These are phyloP conservation scores for Rhagium mordax DNA, from an alignment of 2,888 invertebrate genomes.

Conservation along the genomic window DNA sequence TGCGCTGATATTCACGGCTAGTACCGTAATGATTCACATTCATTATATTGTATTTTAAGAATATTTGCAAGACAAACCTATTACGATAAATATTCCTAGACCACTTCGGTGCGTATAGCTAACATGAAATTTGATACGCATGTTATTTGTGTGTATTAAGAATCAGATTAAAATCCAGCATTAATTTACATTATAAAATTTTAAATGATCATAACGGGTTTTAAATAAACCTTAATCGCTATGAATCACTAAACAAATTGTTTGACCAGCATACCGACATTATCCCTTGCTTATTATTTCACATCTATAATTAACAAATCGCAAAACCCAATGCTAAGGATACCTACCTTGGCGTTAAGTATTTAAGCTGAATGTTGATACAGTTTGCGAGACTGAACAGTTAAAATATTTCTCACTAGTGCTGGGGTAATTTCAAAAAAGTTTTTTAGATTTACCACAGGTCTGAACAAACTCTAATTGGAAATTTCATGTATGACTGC, in stretches of 20 bases:
- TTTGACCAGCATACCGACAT: neutral
- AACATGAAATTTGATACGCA: too few species aligned
- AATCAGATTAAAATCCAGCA: too few species aligned
- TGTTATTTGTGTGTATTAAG: too few species aligned
- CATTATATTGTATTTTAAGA: too few species aligned
- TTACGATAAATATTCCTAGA: too few species aligned
- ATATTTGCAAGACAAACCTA: too few species aligned
- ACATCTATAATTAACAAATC: neutral
- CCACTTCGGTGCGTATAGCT: too few species aligned
- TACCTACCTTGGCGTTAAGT: neutral
- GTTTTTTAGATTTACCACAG: slow-evolving; percentile 46
- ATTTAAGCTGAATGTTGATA: neutral
- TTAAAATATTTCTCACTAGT: slow-evolving; percentile 48
- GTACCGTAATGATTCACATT: too few species aligned
- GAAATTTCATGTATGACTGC: slow-evolving; percentile 63
- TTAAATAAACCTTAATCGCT: neutral
- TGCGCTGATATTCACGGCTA: too few species aligned
- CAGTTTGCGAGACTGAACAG: neutral
- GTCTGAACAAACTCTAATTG: slow-evolving; percentile 56
- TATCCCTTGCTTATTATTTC: neutral
- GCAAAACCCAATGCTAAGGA: neutral
- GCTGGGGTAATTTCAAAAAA: slow-evolving; percentile 56
- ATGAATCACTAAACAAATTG: neutral
- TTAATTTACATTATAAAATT: too few species aligned
- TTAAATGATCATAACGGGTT: neutral